phyloP scores from a whole-genome alignment of 2,797 vertebrate species.

The Pachyuromys duprasi region DNA sequence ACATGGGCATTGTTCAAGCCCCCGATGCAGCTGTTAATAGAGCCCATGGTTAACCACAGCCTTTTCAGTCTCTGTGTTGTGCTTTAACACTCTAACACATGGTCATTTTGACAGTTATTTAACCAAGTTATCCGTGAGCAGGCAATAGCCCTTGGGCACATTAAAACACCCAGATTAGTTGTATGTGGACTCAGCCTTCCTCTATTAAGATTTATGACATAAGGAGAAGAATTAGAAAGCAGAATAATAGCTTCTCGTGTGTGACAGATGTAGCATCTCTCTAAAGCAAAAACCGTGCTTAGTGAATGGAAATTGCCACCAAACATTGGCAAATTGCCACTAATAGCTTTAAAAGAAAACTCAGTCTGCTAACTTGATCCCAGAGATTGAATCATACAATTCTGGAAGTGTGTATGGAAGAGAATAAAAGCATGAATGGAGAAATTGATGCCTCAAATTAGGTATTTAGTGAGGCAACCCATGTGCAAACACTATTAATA shows the following conservation, averaged over 20 bases:
- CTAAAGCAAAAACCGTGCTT: conserved; percentile 19
- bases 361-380: conserved; percentile 10
- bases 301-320: not conserved
- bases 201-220: conserved; percentile 32
- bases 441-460: not conserved
- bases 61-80: not conserved
- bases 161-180: conserved; percentile 63
- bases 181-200: not conserved
- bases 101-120: conserved; percentile 44
- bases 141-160: conserved; percentile 19
- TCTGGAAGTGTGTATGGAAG: not conserved
- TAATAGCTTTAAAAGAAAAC: conserved; percentile 35
- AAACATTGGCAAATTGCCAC: not conserved
- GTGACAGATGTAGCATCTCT: conserved; percentile 32
- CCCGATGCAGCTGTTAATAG: not conserved
- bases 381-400: conserved; percentile 2
- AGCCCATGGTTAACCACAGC: not conserved
- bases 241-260: conserved; percentile 9
- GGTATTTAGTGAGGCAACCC: not conserved
- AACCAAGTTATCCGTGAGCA: conserved; percentile 42
- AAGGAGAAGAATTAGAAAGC: conserved; percentile 7
- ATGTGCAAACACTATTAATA: not conserved
- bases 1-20: no score
- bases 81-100: not conserved
- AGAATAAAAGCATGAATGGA: not conserved